Evolutionary conservation across 2,797 vertebrate genomes (phyloP).

Genomic region (Mus spretus): DNA sequence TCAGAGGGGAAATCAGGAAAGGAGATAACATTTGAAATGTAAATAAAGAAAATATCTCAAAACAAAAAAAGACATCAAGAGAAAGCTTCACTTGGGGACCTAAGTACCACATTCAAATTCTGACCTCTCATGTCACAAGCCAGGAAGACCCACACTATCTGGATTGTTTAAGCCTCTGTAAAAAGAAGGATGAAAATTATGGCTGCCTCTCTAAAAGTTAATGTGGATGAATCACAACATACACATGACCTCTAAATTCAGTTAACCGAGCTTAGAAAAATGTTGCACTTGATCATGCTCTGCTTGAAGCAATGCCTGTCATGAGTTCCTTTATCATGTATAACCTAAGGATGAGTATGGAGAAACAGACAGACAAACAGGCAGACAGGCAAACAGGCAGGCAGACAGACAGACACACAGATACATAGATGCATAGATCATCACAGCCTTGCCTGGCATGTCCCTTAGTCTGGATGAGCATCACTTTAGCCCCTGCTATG

Average conservation of each 20-base stretch:
- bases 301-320: background rate
- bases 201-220: background rate
- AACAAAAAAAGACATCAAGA: background rate
- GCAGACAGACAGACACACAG: too few species aligned
- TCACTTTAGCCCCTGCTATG: background rate
- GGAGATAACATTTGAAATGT: too few species aligned
- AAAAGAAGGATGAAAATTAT: background rate
- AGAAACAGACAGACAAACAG: too few species aligned
- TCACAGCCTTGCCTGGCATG: background rate
- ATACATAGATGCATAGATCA: too few species aligned
- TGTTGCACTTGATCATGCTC: background rate
- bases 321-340: background rate
- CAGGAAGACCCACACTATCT: background rate
- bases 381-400: too few species aligned
- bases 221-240: background rate
- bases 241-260: too few species aligned
- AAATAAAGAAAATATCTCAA: too few species aligned
- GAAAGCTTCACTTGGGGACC: background rate
- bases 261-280: background rate
- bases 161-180: background rate
- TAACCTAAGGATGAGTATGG: background rate
- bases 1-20: too few species aligned
- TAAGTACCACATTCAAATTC: background rate
- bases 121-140: background rate
- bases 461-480: background rate